phyloP scores from a whole-genome alignment of 2,888 invertebrate genomes.

The Uloborus plumipes region DNA sequence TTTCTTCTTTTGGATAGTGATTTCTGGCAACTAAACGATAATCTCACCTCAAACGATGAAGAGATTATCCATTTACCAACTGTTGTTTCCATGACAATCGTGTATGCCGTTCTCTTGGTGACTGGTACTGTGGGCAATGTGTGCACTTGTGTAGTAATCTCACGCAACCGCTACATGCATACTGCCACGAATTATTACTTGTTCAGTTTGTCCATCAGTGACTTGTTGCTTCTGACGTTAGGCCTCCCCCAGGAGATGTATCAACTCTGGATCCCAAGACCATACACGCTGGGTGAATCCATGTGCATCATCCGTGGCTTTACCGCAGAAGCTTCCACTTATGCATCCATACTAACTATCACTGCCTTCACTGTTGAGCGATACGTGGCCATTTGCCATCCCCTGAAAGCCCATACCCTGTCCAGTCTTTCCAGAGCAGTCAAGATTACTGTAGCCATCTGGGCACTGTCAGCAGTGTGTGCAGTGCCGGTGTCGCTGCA shows the following conservation, averaged over 20 bases:
- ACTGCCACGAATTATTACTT: constrained; percentile 88
- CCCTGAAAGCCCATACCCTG: constrained; percentile 76
- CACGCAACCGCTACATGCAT: constrained; percentile 83
- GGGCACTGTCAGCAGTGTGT: constrained; percentile 80
- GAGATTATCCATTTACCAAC: constrained; percentile 41
- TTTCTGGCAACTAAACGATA: too few species aligned
- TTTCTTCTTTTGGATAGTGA: too few species aligned
- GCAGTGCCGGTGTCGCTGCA: constrained; percentile 75
- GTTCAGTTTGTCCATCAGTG: constrained; percentile 85
- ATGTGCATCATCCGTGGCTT: constrained; percentile 84
- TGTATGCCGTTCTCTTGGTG: constrained; percentile 80
- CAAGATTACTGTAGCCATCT: constrained; percentile 83
- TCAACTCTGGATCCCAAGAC: constrained; percentile 69
- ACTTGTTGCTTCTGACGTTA: constrained; percentile 81
- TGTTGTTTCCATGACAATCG: constrained; percentile 75
- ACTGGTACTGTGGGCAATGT: constrained; percentile 84
- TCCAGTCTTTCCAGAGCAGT: constrained; percentile 80
- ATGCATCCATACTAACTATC: constrained; percentile 83
- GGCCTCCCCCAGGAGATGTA: constrained; percentile 87
- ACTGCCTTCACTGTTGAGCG: constrained; percentile 90
- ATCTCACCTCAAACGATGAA: background rate
- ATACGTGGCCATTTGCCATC: constrained; percentile 89
- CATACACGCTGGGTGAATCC: constrained; percentile 78
- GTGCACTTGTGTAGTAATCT: constrained; percentile 84
- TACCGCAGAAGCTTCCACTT: constrained; percentile 83